These are phyloP conservation scores for Pecten maximus DNA, from an alignment of 2,888 invertebrate genomes.

Conservation along the genomic window DNA sequence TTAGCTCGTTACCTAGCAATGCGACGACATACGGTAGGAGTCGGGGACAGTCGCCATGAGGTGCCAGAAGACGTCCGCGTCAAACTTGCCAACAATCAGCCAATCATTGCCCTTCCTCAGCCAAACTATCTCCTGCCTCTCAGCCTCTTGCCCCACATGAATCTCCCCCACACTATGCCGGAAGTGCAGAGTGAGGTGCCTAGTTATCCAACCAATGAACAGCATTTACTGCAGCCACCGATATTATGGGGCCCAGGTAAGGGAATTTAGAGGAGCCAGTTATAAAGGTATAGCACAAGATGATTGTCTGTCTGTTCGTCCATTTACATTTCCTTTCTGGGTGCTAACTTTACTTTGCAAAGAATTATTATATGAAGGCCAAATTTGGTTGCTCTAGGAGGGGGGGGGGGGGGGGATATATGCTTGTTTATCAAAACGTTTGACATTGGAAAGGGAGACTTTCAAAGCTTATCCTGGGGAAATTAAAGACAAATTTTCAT, in stretches of 20 bases:
- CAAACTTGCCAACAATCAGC: conserved; percentile 79
- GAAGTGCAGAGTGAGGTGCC: conserved; percentile 81
- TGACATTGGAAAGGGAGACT: too few relatives aligned
- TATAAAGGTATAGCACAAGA: too few relatives aligned
- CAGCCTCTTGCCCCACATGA: conserved; percentile 87
- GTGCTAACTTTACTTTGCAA: too few relatives aligned
- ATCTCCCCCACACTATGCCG: conserved; percentile 92
- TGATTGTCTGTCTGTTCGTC: neutral
- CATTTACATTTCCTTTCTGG: neutral
- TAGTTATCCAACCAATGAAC: conserved; percentile 94
- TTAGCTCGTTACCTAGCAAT: conserved; percentile 85
- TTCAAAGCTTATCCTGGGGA: too few relatives aligned
- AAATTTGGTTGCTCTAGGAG: too few relatives aligned
- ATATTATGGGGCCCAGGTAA: conserved; percentile 88
- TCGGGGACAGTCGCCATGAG: conserved; percentile 92
- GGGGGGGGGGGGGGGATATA: too few relatives aligned
- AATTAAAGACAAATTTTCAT: neutral
- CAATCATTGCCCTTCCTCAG: conserved; percentile 76
- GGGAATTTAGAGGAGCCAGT: neutral
- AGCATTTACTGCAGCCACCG: conserved; percentile 96
- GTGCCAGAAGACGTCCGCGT: conserved; percentile 83
- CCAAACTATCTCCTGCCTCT: conserved; percentile 73
- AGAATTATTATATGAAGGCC: too few relatives aligned
- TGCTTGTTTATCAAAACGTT: too few relatives aligned
- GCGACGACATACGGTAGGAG: conserved; percentile 95